Evolutionary conservation across 2,797 vertebrate genomes (phyloP).

Genomic region (Kryptopterus vitreolus): DNA sequence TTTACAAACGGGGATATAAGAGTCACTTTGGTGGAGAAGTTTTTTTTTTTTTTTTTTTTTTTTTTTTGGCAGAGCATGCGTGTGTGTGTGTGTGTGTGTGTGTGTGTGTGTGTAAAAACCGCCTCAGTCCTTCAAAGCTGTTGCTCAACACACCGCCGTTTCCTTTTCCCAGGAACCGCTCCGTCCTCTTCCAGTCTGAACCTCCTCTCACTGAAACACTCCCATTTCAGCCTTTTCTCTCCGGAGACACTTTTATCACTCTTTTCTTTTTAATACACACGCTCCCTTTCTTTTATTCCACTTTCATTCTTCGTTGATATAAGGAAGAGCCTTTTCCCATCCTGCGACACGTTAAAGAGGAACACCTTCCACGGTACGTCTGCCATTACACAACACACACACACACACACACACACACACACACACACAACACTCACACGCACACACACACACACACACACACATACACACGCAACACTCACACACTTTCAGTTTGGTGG

Average conservation of each 20-base stretch:
- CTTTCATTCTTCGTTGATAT: not conserved
- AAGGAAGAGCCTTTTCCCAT: not conserved
- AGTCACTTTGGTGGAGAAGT: too few species aligned
- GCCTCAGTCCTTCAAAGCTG: not conserved
- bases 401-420: too few species aligned
- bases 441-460: too few species aligned
- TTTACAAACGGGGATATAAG: too few species aligned
- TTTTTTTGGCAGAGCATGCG: too few species aligned
- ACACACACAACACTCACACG: too few species aligned
- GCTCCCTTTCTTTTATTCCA: too few species aligned
- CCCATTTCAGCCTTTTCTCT: conserved; percentile 5
- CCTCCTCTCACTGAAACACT: conserved; percentile 29
- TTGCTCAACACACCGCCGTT: conserved; percentile 14
- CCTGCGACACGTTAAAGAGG: not conserved
- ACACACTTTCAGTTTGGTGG: not conserved
- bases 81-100: not conserved
- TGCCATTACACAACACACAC: not conserved
- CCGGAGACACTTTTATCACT: not conserved
- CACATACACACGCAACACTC: fast-evolving
- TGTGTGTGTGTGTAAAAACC: not conserved
- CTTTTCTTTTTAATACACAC: not conserved
- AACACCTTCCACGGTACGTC: not conserved
- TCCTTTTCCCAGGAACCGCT: conserved; percentile 28
- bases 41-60: too few species aligned
- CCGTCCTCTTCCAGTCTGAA: conserved; percentile 37